Conservation (phyloP, 2,888 invertebrate genomes). For the Nymphalis urticae region DNA sequence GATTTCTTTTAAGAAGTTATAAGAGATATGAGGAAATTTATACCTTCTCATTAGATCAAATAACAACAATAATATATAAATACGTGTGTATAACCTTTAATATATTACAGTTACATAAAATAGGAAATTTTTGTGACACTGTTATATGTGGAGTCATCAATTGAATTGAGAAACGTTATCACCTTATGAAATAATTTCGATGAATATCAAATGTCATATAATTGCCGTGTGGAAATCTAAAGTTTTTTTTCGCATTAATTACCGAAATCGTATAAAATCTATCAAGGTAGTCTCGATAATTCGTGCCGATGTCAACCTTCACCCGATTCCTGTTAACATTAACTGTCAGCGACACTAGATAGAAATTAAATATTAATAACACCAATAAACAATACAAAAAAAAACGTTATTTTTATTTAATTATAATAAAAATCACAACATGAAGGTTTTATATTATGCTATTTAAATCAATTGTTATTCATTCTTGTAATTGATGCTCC, state of each 20-base stretch:
- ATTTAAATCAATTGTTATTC: conserved; percentile 3
- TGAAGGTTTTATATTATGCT: conserved; percentile 4
- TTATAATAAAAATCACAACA: neutral
- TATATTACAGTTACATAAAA: too few species aligned
- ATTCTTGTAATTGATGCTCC: neutral
- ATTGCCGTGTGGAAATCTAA: conserved; percentile 24
- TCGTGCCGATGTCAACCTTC: conserved; percentile 29
- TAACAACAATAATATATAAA: too few species aligned
- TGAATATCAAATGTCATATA: conserved; percentile 29
- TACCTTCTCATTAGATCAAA: too few species aligned
- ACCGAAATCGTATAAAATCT: conserved; percentile 25
- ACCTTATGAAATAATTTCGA: neutral
- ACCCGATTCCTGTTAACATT: conserved; percentile 28
- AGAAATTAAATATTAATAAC: neutral
- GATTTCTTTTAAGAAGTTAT: too few species aligned
- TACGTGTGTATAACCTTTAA: too few species aligned
- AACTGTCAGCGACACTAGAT: neutral
- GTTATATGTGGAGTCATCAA: neutral
- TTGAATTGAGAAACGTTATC: conserved; percentile 3
- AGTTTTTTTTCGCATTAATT: conserved; percentile 30
- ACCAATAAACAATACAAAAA: neutral
- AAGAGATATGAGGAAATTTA: too few species aligned
- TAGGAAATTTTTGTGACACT: neutral
- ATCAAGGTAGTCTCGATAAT: conserved; percentile 16
- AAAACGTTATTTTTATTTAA: neutral